phyloP scores from a whole-genome alignment of 2,113 vertebrate species.

The Bubo bubo region DNA sequence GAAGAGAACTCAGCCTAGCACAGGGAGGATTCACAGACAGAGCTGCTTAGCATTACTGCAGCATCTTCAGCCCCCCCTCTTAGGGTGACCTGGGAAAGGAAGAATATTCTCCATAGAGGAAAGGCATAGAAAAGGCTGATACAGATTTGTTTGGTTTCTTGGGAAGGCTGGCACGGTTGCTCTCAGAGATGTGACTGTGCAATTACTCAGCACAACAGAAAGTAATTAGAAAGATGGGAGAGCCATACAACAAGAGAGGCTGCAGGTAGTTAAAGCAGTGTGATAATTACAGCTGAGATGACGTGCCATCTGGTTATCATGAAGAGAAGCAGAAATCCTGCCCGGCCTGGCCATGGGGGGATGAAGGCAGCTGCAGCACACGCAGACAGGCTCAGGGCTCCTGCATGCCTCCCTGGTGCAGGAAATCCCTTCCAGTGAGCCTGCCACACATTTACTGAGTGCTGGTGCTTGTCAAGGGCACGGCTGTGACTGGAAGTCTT shows the following conservation, averaged over 20 bases:
- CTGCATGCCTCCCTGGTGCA: neutral
- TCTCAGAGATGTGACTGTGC: neutral
- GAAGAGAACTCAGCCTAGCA: neutral
- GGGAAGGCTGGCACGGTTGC: neutral
- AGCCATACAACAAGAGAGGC: neutral
- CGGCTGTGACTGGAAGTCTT: neutral
- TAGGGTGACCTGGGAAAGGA: neutral
- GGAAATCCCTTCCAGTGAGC: neutral
- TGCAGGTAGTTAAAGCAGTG: neutral
- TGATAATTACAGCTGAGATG: neutral
- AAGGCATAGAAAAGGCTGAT: neutral
- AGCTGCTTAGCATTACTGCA: neutral
- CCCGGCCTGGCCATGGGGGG: fast-evolving
- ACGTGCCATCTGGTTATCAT: neutral
- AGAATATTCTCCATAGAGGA: neutral
- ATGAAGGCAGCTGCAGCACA: neutral
- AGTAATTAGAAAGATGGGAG: neutral
- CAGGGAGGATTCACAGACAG: neutral
- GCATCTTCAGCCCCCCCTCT: neutral
- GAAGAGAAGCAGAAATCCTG: neutral
- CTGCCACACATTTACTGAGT: neutral
- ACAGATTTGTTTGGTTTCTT: neutral
- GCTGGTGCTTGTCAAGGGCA: neutral
- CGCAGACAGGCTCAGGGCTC: neutral
- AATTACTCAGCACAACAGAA: neutral